Evolutionary conservation across 2,113 vertebrate genomes (phyloP), one percentile per base, ranked within the genome.

Genomic region (Mirza zaza): DNA sequence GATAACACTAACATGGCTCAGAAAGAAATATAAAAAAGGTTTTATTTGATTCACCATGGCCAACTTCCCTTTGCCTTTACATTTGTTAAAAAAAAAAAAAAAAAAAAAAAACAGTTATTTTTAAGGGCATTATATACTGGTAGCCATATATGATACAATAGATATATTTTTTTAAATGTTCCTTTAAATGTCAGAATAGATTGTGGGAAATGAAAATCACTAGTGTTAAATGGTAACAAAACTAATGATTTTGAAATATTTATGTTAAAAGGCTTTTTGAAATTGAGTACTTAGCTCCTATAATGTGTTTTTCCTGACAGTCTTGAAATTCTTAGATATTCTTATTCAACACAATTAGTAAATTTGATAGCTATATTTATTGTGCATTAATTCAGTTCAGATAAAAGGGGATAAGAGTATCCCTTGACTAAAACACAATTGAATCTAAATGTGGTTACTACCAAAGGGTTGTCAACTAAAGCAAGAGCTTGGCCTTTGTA

Each of bases 211-310:
- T 85, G 34, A 94, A 75, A 57, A 87, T 97, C 87, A 65, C 15
- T 93, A 55, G 25, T 92, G 68, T 59, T 93, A 87, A 96, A 90
- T 77, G 75, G 11, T 59, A 87, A 95, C 55, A 25, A 97, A 90
- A 97, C 68, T 0, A 2, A 96, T 92, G 84, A 94, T 91, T 87
- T 94, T 92, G 50, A 87, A 36, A 96, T 97, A 95, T 96, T 96
- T 91, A 50, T 82, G 87, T 55, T 87, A 85, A 91, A 93, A 92
- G 1, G 27, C 48, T 76, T 96, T 97, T 76, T 50, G 88, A 94
- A 97, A 88, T 52, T 67, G 32, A 92, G 6, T 87, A 36, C 52
- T 94, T 95, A 71, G 57, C 50, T 92, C 92, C 39, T 90, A 17
- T 63, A 67, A 90, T 83, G 27, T 88, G 10, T 3, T 96, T 73